Evolutionary conservation across 2,888 invertebrate species (phyloP).

Genomic region (Drosophila robusta): DNA sequence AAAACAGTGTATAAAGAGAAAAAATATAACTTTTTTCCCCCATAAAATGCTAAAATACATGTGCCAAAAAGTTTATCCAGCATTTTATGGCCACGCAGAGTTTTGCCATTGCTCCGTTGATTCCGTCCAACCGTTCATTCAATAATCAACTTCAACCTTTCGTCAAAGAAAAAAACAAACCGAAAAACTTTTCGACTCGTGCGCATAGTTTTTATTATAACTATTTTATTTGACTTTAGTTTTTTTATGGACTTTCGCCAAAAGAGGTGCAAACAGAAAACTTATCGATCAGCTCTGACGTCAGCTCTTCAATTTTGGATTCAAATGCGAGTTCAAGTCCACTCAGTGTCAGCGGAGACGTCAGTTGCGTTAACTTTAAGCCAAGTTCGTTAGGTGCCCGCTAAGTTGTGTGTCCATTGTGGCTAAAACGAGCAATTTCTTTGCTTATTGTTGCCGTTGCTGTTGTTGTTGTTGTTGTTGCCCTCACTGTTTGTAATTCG

Average conservation of each 20-base stretch:
- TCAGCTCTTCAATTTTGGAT: constrained; percentile 23
- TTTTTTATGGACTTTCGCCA: constrained; percentile 32
- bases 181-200: constrained; percentile 12
- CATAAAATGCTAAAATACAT: constrained; percentile 57
- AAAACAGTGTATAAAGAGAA: neutral
- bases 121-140: constrained; percentile 2
- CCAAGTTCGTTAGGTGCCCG: constrained; percentile 35
- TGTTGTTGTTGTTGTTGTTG: constrained; percentile 7
- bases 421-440: constrained; percentile 33
- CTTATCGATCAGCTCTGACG: constrained; percentile 40
- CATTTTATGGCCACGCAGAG: constrained; percentile 29
- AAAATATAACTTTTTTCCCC: neutral
- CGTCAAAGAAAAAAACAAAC: constrained; percentile 16
- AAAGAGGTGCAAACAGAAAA: constrained; percentile 35
- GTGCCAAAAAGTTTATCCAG: constrained; percentile 17
- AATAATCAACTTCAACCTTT: constrained; percentile 23
- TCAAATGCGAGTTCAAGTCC: constrained; percentile 5
- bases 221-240: constrained; percentile 41
- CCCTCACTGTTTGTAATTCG: constrained; percentile 39
- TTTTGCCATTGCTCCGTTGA: constrained; percentile 5
- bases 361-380: constrained; percentile 23
- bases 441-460: constrained; percentile 13
- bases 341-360: neutral
- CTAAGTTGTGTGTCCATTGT: constrained; percentile 44
- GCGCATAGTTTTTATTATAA: constrained; percentile 36